These are phyloP conservation scores for Maconellicoccus hirsutus DNA, from an alignment of 1,140 invertebrate genomes.

Conservation along the genomic window DNA sequence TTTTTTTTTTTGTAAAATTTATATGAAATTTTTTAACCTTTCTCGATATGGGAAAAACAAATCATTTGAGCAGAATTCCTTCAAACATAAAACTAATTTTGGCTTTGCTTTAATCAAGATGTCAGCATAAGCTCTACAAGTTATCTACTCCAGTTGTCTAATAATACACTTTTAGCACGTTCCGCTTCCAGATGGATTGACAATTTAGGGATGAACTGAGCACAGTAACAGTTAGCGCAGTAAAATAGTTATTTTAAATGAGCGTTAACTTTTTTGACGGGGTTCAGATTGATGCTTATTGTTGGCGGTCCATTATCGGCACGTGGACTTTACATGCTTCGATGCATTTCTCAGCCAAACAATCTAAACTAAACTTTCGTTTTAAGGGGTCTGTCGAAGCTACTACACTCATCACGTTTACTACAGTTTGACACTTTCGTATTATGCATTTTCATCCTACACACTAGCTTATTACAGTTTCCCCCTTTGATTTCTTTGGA, in stretches of 20 bases:
- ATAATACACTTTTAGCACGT: conserved; percentile 16
- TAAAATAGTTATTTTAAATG: conserved; percentile 22
- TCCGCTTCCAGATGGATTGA: conserved; percentile 10
- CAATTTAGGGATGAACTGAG: conserved; percentile 11
- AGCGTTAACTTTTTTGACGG: conserved; percentile 18
- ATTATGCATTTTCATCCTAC: neutral
- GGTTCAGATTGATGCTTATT: conserved; percentile 18
- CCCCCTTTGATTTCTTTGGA: neutral
- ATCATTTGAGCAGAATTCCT: neutral
- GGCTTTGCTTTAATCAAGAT: neutral
- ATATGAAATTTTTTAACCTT: too few species aligned
- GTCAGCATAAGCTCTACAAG: conserved; percentile 12
- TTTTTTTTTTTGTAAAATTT: too few species aligned
- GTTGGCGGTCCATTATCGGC: conserved; percentile 27
- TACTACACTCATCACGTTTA: neutral
- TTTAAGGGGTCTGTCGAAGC: neutral
- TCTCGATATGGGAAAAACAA: too few species aligned
- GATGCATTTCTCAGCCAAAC: conserved; percentile 18
- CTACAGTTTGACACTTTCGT: neutral
- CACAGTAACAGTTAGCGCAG: conserved; percentile 6
- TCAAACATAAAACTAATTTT: neutral
- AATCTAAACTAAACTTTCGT: conserved; percentile 13
- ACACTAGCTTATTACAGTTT: neutral
- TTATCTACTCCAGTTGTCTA: neutral
- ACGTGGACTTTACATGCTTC: conserved; percentile 26